Evolutionary conservation across 2,797 vertebrate genomes (phyloP).

Genomic region (Eulemur rubriventer): DNA sequence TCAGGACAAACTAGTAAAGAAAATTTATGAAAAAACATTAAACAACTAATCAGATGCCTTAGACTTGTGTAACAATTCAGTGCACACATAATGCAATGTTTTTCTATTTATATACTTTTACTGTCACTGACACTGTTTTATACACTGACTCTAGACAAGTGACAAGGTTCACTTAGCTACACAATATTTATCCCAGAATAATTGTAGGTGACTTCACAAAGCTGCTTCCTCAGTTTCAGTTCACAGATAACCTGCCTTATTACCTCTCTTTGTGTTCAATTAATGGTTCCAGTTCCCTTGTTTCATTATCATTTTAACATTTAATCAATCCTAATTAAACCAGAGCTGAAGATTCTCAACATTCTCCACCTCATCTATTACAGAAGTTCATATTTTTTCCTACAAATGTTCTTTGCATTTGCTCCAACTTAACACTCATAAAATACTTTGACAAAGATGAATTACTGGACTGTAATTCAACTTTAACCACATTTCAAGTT

Average conservation of each 20-base stretch:
- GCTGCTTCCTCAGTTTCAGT: neutral
- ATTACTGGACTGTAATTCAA: conserved; percentile 4
- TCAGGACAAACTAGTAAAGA: conserved; percentile 46
- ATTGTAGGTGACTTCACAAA: neutral
- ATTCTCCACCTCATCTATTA: conserved; percentile 2
- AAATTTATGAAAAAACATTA: conserved; percentile 39
- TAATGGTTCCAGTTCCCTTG: conserved; percentile 44
- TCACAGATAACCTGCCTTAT: conserved; percentile 17
- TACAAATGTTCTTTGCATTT: neutral
- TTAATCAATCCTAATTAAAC: conserved; percentile 61
- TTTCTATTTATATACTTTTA: conserved; percentile 43
- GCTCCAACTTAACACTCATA: conserved; percentile 24
- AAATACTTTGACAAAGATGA: conserved; percentile 50
- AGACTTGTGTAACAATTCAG: neutral
- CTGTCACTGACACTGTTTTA: conserved; percentile 22
- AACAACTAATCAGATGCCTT: neutral
- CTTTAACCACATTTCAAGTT: neutral
- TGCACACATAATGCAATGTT: neutral
- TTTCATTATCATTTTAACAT: conserved; percentile 67
- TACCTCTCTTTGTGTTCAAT: conserved; percentile 36
- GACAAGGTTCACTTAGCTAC: neutral
- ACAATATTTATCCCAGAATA: neutral
- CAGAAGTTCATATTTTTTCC: neutral
- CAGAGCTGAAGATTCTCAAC: neutral
- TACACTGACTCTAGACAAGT: neutral